phyloP scores from a whole-genome alignment of 2,113 vertebrate species.

The Silurus asotus region DNA sequence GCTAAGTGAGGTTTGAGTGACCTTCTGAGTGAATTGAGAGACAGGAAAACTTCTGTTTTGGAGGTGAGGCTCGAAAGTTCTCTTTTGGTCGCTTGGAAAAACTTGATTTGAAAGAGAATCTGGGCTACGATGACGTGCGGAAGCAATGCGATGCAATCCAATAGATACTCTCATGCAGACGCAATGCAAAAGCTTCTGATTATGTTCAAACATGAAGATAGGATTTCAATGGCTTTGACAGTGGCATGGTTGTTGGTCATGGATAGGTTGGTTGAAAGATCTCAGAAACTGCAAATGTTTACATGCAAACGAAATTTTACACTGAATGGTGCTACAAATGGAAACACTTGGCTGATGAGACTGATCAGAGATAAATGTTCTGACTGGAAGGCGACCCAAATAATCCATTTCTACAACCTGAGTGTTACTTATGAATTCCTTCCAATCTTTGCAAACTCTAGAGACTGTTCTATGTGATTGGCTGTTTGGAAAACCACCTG shows the following conservation, averaged over 20 bases:
- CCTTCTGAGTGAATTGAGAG: conserved; percentile 61
- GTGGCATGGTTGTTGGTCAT: not conserved
- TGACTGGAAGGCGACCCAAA: not conserved
- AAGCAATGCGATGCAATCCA: not conserved
- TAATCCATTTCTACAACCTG: not conserved
- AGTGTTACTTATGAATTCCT: not conserved
- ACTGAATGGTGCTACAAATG: not conserved
- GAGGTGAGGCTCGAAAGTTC: conserved; percentile 11
- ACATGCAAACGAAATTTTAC: not conserved
- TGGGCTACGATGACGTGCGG: not conserved
- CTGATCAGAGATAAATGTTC: not conserved
- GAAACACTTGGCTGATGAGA: not conserved
- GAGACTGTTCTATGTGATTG: too few species aligned
- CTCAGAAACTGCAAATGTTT: not conserved
- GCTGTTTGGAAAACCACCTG: not conserved
- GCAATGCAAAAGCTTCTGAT: not conserved
- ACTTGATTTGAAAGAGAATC: conserved; percentile 2
- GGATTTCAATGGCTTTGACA: not conserved
- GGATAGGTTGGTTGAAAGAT: not conserved
- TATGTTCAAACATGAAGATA: not conserved
- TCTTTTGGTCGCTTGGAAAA: not conserved
- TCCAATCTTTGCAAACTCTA: too few species aligned
- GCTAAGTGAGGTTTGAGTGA: conserved; percentile 47
- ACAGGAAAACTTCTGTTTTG: conserved; percentile 53
- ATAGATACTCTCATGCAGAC: not conserved